Percentiles rank a stretch among this genome's conserved stretches.
Conservation (phyloP, 2,797 vertebrate species). For the Perdix hodgsoniae region DNA sequence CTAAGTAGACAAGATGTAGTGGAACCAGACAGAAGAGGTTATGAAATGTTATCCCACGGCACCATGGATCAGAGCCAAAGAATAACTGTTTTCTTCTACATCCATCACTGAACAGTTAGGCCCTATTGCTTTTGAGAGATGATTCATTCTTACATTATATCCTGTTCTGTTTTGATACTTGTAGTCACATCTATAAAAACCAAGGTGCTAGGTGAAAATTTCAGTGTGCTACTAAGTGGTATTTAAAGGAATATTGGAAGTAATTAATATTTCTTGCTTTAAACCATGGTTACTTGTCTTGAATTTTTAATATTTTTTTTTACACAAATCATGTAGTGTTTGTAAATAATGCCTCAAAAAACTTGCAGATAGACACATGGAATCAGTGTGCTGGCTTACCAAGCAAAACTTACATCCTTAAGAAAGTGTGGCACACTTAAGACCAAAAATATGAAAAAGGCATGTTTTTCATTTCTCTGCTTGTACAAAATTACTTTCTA, state of each 20-base stretch:
- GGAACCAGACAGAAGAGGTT: neutral
- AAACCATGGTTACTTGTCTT: neutral
- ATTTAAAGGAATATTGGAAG: neutral
- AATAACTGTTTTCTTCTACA: neutral
- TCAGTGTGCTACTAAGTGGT: neutral
- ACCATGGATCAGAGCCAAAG: neutral
- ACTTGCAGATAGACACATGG: neutral
- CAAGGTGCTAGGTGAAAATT: neutral
- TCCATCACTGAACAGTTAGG: neutral
- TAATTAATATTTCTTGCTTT: neutral
- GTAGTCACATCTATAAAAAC: neutral
- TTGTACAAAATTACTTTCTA: neutral
- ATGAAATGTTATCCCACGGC: neutral
- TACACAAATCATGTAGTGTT: neutral
- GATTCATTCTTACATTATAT: neutral
- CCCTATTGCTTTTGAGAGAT: neutral
- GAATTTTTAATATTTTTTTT: neutral
- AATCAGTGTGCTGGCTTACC: neutral
- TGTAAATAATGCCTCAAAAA: neutral
- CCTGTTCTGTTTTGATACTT: neutral
- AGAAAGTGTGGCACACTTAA: neutral
- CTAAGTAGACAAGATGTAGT: neutral
- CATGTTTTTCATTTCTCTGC: neutral
- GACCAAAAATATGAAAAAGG: neutral
- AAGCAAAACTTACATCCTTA: neutral